Base-by-base conservation (phyloP, 2,797 vertebrate species). In the Halcyon badia region DNA sequence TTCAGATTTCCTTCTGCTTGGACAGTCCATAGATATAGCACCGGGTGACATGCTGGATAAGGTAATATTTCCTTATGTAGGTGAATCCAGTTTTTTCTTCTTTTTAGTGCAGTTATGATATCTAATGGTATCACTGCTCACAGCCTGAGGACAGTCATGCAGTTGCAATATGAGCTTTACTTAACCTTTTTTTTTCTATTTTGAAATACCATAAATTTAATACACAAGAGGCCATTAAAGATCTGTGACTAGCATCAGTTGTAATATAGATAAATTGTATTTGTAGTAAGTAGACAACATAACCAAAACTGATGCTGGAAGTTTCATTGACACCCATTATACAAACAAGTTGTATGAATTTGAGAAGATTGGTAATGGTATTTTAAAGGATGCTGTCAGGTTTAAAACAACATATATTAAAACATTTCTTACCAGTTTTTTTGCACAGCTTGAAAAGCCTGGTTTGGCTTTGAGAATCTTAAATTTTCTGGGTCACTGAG, bases 41-140 rank as follows among this genome's bases (percentile, higher is more conserved):
- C 99, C 99, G 0, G 99, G 99, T 30, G 99, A 99, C 72, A 98
- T 98, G 46, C 97, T 99, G 78, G 99, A 99, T 96, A 99, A 99
- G 98, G 99, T 99, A 96, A 39, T 79, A 15, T 15, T 85, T 85
- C 68, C 39, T 76, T 61, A 64, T 39, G 1, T 6, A 22, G 11
- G 41, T 11, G 6, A 54, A 41, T 66, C 48, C 44, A 33, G 30
- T 10, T 22, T 30, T 68, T 48, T n/a, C 20, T 33, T 6, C 68
- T 49, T 89, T 61, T 65, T 19, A 22, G 25, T 83, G 52, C 30
- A 14, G 58, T 68, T 78, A 11, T 10, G 24, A 30, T 61, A n/a
- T 9, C 17, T n/a, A 14, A 11, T 10, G 9, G 35, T 39, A 48
- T 26, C 44, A 9, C 3, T 75, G 10, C 13, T 16, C 25, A 78